Percentiles rank a stretch among this genome's conserved stretches.
Evolutionary conservation across 2,113 vertebrate genomes (phyloP).

Genomic region (Pao palembangensis): DNA sequence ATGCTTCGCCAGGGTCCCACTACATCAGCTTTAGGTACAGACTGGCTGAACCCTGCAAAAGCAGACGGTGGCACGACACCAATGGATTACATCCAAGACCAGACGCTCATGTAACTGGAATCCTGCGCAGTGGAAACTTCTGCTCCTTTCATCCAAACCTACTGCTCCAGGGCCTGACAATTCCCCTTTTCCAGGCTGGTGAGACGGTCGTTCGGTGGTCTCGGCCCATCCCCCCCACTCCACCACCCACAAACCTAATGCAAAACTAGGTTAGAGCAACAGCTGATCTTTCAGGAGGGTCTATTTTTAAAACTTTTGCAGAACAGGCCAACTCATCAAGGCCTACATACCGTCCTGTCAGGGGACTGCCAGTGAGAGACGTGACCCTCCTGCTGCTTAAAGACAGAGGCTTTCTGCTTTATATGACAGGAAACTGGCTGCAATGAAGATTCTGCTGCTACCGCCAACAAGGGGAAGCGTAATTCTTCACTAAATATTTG

Average conservation of each 20-base stretch:
- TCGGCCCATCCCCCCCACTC: constrained; percentile 1
- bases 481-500: background rate
- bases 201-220: background rate
- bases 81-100: too few relatives aligned
- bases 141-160: background rate
- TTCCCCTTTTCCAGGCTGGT: background rate
- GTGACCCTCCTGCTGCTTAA: constrained; percentile 42
- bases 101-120: too few relatives aligned
- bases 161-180: background rate
- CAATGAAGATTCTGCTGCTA: background rate
- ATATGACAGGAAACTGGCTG: background rate
- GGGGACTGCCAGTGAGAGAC: constrained; percentile 25
- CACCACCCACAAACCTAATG: constrained; percentile 32
- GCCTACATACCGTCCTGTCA: constrained; percentile 60
- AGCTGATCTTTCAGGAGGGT: constrained; percentile 70
- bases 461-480: background rate
- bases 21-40: too few relatives aligned
- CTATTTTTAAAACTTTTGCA: constrained; percentile 76
- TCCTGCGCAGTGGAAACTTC: background rate
- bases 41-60: too few relatives aligned
- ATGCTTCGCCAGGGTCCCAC: too few relatives aligned
- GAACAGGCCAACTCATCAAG: constrained; percentile 64
- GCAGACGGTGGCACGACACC: too few relatives aligned
- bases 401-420: constrained; percentile 29
- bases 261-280: constrained; percentile 61